Conservation (phyloP, 2,797 vertebrate genomes). For the Hyperoplus immaculatus region DNA sequence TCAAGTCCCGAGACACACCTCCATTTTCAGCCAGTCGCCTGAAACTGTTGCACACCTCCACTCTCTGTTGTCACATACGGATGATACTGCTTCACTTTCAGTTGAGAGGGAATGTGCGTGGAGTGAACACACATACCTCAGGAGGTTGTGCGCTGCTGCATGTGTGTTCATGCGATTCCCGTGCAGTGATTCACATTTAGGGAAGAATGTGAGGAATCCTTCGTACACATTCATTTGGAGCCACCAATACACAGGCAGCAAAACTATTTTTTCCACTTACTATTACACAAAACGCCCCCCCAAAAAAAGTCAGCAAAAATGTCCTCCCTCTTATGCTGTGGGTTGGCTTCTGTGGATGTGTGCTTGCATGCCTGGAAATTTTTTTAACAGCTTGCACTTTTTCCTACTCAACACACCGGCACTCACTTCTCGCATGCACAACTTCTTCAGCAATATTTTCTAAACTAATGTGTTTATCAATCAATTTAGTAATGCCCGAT, state of each 20-base stretch:
- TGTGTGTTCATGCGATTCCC: conserved; percentile 55
- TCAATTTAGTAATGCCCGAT: neutral
- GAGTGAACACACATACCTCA: conserved; percentile 63
- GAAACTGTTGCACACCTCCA: conserved; percentile 73
- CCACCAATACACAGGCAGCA: conserved; percentile 21
- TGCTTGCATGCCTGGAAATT: conserved; percentile 43
- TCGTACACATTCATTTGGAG: conserved; percentile 30
- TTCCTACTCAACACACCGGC: conserved; percentile 34
- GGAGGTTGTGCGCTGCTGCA: conserved; percentile 31
- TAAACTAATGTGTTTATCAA: neutral
- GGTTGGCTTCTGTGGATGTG: conserved; percentile 55
- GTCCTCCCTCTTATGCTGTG: conserved; percentile 9
- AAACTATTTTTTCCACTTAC: conserved; percentile 52
- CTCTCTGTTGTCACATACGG: conserved; percentile 69
- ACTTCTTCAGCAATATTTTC: conserved; percentile 1
- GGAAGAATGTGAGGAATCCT: conserved; percentile 64
- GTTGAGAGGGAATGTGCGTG: conserved; percentile 68
- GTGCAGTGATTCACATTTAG: conserved; percentile 49
- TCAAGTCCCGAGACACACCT: conserved; percentile 65
- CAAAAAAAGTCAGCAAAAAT: conserved; percentile 46
- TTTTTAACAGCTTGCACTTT: conserved; percentile 40
- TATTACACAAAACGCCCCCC: conserved; percentile 48
- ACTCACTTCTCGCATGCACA: neutral
- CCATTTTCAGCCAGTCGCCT: conserved; percentile 65
- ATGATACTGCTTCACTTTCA: conserved; percentile 75